Conservation (phyloP, 2,113 vertebrate genomes). For the Scatophagus argus region DNA sequence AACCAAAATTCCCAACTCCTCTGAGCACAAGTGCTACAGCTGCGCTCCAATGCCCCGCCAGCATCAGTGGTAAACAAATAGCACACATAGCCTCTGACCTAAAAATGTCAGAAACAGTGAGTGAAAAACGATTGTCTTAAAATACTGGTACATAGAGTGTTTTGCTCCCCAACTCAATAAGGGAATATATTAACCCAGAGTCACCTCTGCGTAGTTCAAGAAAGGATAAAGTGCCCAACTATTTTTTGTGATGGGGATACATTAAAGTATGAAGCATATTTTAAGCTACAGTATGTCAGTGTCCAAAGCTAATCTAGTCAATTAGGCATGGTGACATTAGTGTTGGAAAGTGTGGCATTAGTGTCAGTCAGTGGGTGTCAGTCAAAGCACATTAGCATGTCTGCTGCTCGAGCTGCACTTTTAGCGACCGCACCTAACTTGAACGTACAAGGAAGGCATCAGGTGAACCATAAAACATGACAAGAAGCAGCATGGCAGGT, state of each 20-base stretch:
- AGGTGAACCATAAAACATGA: constrained; percentile 43
- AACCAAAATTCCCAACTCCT: constrained; percentile 34
- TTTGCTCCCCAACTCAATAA: background rate
- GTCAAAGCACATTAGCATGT: constrained; percentile 52
- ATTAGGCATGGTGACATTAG: constrained; percentile 32
- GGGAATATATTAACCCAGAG: constrained; percentile 4
- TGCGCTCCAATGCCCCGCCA: constrained; percentile 33
- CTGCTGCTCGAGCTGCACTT: constrained; percentile 28
- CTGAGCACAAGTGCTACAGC: constrained; percentile 43
- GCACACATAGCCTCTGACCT: constrained; percentile 36
- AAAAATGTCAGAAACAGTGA: constrained; percentile 49
- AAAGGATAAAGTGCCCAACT: background rate
- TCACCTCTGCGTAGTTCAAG: background rate
- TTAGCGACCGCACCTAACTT: constrained; percentile 11
- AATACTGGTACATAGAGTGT: background rate
- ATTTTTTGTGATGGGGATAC: background rate
- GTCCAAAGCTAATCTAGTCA: constrained; percentile 33
- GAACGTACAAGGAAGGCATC: constrained; percentile 28
- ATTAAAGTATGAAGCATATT: background rate
- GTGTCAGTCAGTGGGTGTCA: constrained; percentile 38
- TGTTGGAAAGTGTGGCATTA: constrained; percentile 36
- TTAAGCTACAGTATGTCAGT: constrained; percentile 7
- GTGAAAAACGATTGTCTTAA: background rate
- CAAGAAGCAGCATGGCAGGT: constrained; percentile 11
- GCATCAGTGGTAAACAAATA: constrained; percentile 45